Conservation (phyloP, 2,888 invertebrate genomes). For the Thereva nobilitata region DNA sequence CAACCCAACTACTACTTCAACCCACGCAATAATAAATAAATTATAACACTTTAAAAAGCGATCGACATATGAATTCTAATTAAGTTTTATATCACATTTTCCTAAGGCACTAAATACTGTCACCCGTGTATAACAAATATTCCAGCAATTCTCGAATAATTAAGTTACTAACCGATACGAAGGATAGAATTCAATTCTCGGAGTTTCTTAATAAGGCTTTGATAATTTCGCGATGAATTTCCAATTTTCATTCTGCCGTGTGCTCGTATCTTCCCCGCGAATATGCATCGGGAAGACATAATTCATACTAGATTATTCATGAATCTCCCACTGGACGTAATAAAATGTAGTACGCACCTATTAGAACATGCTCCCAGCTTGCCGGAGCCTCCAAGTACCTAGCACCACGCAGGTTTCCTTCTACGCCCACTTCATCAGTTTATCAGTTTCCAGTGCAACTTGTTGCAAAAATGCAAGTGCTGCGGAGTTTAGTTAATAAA, state of each 20-base stretch:
- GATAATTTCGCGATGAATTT: constrained; percentile 2
- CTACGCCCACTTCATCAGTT: constrained; percentile 31
- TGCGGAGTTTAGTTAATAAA: constrained; percentile 43
- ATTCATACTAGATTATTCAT: constrained; percentile 26
- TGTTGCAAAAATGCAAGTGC: constrained; percentile 44
- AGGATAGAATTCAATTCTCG: no score
- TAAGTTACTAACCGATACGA: no score
- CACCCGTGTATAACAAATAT: no score
- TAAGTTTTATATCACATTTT: no score
- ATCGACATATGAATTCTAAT: no score
- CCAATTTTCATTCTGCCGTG: background rate
- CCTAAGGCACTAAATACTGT: no score
- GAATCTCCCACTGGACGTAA: constrained; percentile 32
- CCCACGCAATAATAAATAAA: no score
- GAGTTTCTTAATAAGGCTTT: constrained; percentile 19
- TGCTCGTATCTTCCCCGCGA: background rate
- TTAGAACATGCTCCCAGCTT: constrained; percentile 17
- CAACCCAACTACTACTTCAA: no score
- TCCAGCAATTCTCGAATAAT: no score
- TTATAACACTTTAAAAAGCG: no score
- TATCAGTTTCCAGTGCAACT: constrained; percentile 40
- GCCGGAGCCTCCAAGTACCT: constrained; percentile 27
- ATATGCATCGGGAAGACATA: constrained; percentile 13
- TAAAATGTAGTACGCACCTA: constrained; percentile 38
- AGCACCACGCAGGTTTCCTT: constrained; percentile 37